These are phyloP conservation scores for Dicentrarchus labrax DNA, from an alignment of 2,113 vertebrate species.

Conservation along the genomic window DNA sequence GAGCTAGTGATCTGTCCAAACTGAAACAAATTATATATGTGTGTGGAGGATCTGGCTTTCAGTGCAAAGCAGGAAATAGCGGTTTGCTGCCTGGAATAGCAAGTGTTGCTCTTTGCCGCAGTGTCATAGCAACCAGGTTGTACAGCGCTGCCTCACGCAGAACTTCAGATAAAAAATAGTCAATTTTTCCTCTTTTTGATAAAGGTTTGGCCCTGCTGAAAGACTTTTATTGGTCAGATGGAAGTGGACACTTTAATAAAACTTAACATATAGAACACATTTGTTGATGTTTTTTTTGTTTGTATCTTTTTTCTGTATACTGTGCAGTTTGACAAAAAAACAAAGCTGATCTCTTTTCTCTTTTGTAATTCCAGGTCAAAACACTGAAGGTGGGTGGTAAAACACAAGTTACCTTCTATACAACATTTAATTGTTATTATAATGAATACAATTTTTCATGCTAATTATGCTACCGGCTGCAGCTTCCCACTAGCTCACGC, in stretches of 20 bases:
- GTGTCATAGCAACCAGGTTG: conserved; percentile 87
- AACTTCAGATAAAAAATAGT: not conserved
- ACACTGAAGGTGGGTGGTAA: accelerated
- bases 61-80: conserved; percentile 85
- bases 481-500: too few species aligned
- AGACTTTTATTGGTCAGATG: conserved; percentile 4
- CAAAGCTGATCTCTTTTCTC: not conserved
- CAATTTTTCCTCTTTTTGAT: conserved; percentile 84
- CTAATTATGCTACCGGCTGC: too few species aligned
- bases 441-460: not conserved
- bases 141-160: conserved; percentile 75
- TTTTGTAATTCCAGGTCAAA: conserved; percentile 23
- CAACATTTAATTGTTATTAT: not conserved
- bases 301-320: not conserved
- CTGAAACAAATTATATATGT: conserved; percentile 35
- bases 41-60: conserved; percentile 13
- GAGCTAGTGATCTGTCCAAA: conserved; percentile 14
- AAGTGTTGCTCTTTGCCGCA: conserved; percentile 69
- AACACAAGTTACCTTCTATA: not conserved
- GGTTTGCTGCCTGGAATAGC: conserved; percentile 85
- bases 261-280: not conserved
- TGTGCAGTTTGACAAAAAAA: not conserved
- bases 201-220: conserved; percentile 25
- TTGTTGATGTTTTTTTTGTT: not conserved
- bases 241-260: not conserved